phyloP scores from a whole-genome alignment of 2,888 invertebrate species.

The Lepidonotus clava region DNA sequence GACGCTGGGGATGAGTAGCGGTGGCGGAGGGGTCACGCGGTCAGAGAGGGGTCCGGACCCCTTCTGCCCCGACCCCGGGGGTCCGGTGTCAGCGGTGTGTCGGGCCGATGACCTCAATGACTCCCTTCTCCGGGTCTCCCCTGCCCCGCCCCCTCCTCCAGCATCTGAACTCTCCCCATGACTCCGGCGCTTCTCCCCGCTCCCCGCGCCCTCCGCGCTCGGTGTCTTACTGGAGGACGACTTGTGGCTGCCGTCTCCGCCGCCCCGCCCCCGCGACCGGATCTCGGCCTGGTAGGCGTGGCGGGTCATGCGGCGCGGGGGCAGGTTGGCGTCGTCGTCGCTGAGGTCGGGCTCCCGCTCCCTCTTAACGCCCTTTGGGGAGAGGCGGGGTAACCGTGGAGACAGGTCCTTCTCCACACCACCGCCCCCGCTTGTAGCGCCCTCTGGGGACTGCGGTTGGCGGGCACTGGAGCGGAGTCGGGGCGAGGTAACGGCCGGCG shows the following conservation, averaged over 20 bases:
- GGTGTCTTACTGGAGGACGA: neutral
- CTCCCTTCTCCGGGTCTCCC: neutral
- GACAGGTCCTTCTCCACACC: constrained; percentile 62
- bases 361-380: constrained; percentile 65
- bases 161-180: neutral
- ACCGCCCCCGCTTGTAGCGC: neutral
- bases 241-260: constrained; percentile 1
- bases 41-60: constrained; percentile 50
- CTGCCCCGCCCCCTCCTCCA: neutral
- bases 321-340: constrained; percentile 55
- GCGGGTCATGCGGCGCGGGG: constrained; percentile 67
- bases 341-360: constrained; percentile 57
- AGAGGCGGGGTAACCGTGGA: constrained; percentile 68
- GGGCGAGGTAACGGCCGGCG: constrained; percentile 14
- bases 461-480: constrained; percentile 27
- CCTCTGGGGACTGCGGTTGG: neutral
- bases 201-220: neutral
- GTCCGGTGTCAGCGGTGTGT: neutral
- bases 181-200: constrained; percentile 22
- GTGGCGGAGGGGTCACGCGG: constrained; percentile 68
- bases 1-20: constrained; percentile 68
- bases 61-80: neutral
- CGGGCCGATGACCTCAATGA: neutral
- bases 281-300: constrained; percentile 57
- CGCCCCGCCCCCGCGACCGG: neutral